These are phyloP conservation scores for Phrynocephalus guinanensis DNA, from an alignment of 2,797 vertebrate genomes.

Conservation along the genomic window DNA sequence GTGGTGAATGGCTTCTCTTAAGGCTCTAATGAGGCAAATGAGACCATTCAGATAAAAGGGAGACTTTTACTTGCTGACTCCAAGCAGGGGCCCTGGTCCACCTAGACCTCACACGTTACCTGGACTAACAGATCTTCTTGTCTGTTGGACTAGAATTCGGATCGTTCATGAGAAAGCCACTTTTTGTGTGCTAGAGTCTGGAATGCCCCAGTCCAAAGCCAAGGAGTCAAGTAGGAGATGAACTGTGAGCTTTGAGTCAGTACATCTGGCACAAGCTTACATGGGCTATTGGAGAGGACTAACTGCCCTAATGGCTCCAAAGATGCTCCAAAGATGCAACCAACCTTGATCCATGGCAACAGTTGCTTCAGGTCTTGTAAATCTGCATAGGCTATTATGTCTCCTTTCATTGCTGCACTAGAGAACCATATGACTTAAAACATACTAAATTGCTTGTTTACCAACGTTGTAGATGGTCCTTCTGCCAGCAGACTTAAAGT, in stretches of 20 bases:
- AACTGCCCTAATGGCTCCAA: not conserved
- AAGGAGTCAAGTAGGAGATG: not conserved
- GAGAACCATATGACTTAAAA: not conserved
- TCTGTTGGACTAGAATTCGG: not conserved
- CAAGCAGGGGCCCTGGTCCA: not conserved
- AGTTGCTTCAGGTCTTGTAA: not conserved
- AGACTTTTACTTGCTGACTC: not conserved
- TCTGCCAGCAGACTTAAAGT: not conserved
- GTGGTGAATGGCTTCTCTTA: not conserved
- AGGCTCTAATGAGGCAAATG: not conserved
- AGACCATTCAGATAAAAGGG: not conserved
- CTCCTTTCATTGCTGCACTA: not conserved
- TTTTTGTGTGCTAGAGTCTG: not conserved
- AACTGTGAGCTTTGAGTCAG: not conserved
- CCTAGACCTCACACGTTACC: not conserved
- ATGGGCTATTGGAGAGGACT: not conserved
- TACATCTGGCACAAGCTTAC: not conserved
- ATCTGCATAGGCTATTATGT: not conserved
- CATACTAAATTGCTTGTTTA: not conserved
- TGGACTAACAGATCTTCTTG: not conserved
- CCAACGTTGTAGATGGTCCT: not conserved
- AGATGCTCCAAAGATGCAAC: not conserved
- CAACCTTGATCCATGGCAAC: not conserved
- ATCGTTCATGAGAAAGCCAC: not conserved
- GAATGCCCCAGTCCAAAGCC: not conserved